These are phyloP conservation scores for Protobothrops flavoviridis DNA, from an alignment of 2,113 vertebrate genomes.

Conservation along the genomic window DNA sequence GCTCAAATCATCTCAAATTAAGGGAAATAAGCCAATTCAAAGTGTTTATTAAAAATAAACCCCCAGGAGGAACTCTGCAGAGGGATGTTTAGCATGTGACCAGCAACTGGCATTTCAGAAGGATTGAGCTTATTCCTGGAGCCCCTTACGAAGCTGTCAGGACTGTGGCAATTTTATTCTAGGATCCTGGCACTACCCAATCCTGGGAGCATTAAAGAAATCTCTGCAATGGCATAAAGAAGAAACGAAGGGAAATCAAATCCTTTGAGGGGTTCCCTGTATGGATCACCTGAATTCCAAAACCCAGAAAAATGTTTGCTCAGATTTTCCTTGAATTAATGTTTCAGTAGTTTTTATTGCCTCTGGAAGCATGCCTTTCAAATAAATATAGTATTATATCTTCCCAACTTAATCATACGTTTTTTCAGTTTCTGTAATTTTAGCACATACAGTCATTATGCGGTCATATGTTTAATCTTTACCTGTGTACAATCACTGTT, in stretches of 20 bases:
- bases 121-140: neutral
- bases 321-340: neutral
- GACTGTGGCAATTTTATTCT: neutral
- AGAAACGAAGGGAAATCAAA: neutral
- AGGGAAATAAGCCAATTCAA: neutral
- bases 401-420: neutral
- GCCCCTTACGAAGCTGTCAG: neutral
- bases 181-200: neutral
- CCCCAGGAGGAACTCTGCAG: neutral
- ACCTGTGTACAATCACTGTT: neutral
- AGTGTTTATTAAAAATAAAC: neutral
- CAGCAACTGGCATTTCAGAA: neutral
- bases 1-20: constrained; percentile 33
- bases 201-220: neutral
- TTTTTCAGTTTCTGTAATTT: neutral
- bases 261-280: neutral
- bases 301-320: neutral
- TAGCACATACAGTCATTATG: neutral
- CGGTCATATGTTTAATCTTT: neutral
- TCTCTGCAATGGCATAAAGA: neutral
- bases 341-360: neutral
- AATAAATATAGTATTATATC: neutral
- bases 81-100: neutral
- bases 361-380: neutral
- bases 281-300: neutral